Conservation (phyloP, 2,888 invertebrate species). For the Tipula helvola region DNA sequence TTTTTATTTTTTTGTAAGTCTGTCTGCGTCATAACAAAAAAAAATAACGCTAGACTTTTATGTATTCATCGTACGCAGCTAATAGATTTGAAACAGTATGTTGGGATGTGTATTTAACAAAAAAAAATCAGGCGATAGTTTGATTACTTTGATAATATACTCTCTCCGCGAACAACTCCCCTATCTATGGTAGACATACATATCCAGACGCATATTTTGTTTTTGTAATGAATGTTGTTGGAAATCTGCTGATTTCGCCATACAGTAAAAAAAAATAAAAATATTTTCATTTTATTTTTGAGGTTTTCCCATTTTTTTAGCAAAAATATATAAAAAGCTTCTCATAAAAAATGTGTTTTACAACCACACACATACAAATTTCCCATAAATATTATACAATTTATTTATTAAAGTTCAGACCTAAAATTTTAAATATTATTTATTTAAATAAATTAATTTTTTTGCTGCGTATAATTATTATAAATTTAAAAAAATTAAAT, state of each 20-base stretch:
- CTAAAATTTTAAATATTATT: not conserved
- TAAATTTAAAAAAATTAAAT: not conserved
- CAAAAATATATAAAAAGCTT: not conserved
- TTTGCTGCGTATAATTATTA: not conserved
- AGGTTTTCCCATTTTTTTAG: not conserved
- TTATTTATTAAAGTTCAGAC: not conserved
- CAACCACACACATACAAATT: not conserved
- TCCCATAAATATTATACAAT: not conserved
- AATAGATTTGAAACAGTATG: not conserved
- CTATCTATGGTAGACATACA: not conserved
- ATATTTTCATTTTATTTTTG: not conserved
- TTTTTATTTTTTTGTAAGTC: not conserved
- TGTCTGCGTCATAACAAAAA: not conserved
- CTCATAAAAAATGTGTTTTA: not conserved
- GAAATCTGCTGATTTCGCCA: not conserved
- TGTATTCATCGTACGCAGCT: too few species aligned
- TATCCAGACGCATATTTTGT: not conserved
- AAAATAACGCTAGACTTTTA: not conserved
- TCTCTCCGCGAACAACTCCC: not conserved
- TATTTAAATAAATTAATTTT: not conserved
- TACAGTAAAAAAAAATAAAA: not conserved
- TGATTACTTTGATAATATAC: not conserved
- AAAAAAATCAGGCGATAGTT: not conserved
- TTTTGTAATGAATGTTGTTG: not conserved
- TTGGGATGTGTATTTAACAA: not conserved